phyloP scores from a whole-genome alignment of 2,888 invertebrate species.

The Listrodromus nycthemerus region DNA sequence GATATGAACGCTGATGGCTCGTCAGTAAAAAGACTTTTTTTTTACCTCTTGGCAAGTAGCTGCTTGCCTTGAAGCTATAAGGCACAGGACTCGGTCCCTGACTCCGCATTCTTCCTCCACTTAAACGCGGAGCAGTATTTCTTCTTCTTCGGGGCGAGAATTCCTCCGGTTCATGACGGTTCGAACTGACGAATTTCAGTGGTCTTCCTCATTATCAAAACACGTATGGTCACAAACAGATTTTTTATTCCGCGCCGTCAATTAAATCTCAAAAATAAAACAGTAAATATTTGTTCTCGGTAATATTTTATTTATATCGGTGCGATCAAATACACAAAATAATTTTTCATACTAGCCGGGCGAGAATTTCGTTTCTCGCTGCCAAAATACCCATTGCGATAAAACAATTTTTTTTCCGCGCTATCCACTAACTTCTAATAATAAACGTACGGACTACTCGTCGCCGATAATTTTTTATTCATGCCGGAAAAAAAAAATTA shows the following conservation, averaged over 20 bases:
- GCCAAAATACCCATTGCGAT: neutral
- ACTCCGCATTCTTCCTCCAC: slow-evolving; percentile 77
- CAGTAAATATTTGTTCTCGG: neutral
- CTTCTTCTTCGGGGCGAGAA: slow-evolving; percentile 45
- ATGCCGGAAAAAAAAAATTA: neutral
- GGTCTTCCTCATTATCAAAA: no score
- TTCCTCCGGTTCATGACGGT: slow-evolving; percentile 3
- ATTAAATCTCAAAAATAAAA: neutral
- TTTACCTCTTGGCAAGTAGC: slow-evolving; percentile 62
- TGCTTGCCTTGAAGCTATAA: slow-evolving; percentile 79
- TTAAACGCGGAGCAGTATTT: slow-evolving; percentile 38
- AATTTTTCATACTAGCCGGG: slow-evolving; percentile 36
- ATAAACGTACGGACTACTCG: neutral
- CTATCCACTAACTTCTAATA: neutral
- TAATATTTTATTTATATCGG: neutral
- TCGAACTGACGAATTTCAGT: neutral
- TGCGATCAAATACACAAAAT: neutral
- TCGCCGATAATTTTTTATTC: neutral
- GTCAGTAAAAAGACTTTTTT: slow-evolving; percentile 42
- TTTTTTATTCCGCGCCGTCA: neutral
- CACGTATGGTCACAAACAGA: neutral
- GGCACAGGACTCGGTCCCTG: slow-evolving; percentile 76
- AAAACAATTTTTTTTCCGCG: neutral
- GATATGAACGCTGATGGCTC: slow-evolving; percentile 44
- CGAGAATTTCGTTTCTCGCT: neutral